phyloP scores from a whole-genome alignment of 2,888 invertebrate genomes.

The Acholoe squamosa region DNA sequence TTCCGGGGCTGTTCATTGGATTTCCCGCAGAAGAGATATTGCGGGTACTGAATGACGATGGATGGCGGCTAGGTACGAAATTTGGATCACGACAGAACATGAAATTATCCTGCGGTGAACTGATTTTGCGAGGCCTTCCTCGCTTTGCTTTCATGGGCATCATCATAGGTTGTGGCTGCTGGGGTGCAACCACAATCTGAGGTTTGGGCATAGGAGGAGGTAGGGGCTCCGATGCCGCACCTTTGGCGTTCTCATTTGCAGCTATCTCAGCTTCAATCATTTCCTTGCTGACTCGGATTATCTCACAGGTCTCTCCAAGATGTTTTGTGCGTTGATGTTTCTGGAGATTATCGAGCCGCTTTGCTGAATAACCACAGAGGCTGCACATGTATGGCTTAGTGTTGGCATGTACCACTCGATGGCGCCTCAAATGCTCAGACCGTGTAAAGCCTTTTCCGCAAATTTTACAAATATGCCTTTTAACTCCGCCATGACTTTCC shows the following conservation, averaged over 20 bases:
- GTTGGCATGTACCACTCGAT: constrained; percentile 69
- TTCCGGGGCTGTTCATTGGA: background rate
- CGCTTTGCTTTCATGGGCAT: constrained; percentile 23
- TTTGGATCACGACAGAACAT: constrained; percentile 54
- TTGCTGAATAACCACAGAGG: constrained; percentile 22
- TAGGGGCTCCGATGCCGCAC: too few species aligned
- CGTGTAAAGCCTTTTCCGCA: constrained; percentile 37
- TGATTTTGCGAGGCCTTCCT: constrained; percentile 43
- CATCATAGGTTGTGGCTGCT: constrained; percentile 6
- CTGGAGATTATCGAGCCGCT: constrained; percentile 49
- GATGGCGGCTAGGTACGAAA: background rate
- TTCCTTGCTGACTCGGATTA: constrained; percentile 43
- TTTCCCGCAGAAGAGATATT: background rate
- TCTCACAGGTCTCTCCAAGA: background rate
- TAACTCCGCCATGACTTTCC: constrained; percentile 39
- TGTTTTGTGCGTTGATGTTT: constrained; percentile 44
- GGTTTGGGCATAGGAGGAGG: background rate
- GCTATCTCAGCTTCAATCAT: constrained; percentile 52
- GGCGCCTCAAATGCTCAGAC: constrained; percentile 64
- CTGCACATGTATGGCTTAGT: constrained; percentile 69
- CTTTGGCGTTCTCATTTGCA: background rate
- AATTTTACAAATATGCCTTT: constrained; percentile 46
- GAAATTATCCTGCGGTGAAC: constrained; percentile 36
- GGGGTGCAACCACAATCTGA: background rate
- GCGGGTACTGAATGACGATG: background rate